These are phyloP conservation scores for Halcyon smyrnensis DNA, from an alignment of 2,797 vertebrate species.

Conservation along the genomic window DNA sequence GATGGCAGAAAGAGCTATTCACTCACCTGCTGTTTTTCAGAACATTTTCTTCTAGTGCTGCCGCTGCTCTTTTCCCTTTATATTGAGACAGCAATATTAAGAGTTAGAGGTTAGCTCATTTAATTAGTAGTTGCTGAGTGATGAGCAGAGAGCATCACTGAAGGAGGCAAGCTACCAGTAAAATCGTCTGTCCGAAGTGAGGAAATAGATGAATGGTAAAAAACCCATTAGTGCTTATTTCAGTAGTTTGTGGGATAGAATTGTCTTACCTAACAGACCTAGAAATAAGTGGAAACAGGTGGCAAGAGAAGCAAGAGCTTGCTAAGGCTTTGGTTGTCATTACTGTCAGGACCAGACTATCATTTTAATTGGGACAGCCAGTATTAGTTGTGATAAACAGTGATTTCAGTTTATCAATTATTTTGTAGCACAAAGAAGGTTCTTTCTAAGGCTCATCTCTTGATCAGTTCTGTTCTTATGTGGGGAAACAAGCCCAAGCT, in stretches of 20 bases:
- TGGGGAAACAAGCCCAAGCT: background rate
- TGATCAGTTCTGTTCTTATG: background rate
- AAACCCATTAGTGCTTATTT: background rate
- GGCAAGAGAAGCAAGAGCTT: background rate
- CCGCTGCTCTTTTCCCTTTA: background rate
- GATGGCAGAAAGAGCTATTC: background rate
- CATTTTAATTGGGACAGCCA: background rate
- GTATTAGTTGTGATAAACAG: background rate
- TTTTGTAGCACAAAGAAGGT: background rate
- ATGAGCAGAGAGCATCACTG: background rate
- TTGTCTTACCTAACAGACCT: background rate
- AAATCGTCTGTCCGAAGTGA: background rate
- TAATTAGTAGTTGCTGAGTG: conserved; percentile 9
- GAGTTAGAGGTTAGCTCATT: background rate
- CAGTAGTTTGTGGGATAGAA: background rate
- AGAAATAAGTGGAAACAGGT: background rate
- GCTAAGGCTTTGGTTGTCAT: background rate
- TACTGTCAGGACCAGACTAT: background rate
- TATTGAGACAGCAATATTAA: background rate
- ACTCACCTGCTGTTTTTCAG: background rate
- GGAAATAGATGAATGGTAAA: background rate
- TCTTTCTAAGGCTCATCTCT: background rate
- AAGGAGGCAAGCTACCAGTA: background rate
- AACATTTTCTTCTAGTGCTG: background rate
- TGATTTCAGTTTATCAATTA: background rate